Base-by-base conservation (phyloP, 1,140 invertebrate species). In the Drosophila aff. region DNA sequence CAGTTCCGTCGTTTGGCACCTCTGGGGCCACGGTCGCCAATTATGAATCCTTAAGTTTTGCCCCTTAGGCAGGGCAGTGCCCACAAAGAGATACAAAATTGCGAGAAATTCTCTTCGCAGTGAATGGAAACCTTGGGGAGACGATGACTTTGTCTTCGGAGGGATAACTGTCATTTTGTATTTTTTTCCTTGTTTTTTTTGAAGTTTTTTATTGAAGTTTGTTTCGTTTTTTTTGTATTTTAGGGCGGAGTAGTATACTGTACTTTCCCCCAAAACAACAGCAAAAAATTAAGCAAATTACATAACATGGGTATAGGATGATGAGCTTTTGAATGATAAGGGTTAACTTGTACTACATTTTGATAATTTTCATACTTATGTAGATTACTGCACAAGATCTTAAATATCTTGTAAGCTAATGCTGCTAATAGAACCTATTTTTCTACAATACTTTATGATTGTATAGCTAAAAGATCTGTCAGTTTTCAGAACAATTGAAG, bases 1-100 rank as follows among this genome's bases (percentile, higher is more conserved):
- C 68, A 76, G 60, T 76, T 79, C 59, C 62, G 77, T 67, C 83
- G 81, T 82, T 87, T 87, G 84, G 79, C 80, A 87, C 82, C 75
- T 78, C 76, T 78, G 64, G 50, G 71, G 40, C 63, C 53, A 23
- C 16, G 44, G 46, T 21, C 43, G 57, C 71, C 71, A 75, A 75
- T 75, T 75, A 75, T 75, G 72, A 64, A 75, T 74, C 71, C 71
- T 74, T 74, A 74, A 50, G 46, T 61, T 52, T 61, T 18, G 68
- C 68, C 64, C 28, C 31, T 49, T 7, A 10, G 67, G 66, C 38
- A 18, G 50, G 31, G 13, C 18, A 53, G 50, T 53, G 50, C 50
- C 50, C 52, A 38, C 49, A 8, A 31, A 71, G 69, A 72, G 49
- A 72, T 58, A 59, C 68, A 57, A 69, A 69, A 69, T 69, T 69